Evolutionary conservation across 2,113 vertebrate species (phyloP).

Genomic region (Antigone vipio): DNA sequence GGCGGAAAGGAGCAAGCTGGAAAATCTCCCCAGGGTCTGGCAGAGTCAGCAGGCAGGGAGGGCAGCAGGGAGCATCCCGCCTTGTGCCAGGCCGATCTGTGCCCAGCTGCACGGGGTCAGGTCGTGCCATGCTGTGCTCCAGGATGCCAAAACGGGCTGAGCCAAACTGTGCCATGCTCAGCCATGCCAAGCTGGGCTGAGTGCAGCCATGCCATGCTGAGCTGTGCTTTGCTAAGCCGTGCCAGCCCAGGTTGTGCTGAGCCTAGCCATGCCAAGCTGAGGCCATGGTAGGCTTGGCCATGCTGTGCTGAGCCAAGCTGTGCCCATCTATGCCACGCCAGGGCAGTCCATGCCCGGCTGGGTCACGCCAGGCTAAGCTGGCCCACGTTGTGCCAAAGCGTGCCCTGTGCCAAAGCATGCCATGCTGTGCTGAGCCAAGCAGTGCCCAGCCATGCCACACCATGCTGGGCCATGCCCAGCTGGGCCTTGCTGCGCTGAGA

Average conservation of each 20-base stretch:
- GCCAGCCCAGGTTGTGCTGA: neutral
- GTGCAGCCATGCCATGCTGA: neutral
- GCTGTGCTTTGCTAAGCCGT: neutral
- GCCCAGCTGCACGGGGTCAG: rapidly evolving
- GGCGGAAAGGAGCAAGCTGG: neutral
- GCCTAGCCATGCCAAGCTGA: neutral
- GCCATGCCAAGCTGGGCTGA: neutral
- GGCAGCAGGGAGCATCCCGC: neutral
- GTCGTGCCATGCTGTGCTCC: neutral
- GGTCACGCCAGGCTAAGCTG: neutral
- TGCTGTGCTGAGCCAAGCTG: neutral
- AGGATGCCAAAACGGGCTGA: rapidly evolving
- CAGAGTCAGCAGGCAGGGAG: neutral
- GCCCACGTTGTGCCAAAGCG: neutral
- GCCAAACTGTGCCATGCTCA: neutral
- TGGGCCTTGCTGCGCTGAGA: neutral
- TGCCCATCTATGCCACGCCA: neutral
- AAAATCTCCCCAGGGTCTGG: constrained; percentile 24
- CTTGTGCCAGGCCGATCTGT: neutral
- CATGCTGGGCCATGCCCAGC: neutral
- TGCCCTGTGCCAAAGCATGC: neutral
- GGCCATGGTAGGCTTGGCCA: neutral
- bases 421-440: neutral
- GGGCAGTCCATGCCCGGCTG: neutral
- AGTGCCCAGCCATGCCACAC: neutral